Base-by-base conservation (phyloP, 2,113 vertebrate species). In the Sander vitreus region DNA sequence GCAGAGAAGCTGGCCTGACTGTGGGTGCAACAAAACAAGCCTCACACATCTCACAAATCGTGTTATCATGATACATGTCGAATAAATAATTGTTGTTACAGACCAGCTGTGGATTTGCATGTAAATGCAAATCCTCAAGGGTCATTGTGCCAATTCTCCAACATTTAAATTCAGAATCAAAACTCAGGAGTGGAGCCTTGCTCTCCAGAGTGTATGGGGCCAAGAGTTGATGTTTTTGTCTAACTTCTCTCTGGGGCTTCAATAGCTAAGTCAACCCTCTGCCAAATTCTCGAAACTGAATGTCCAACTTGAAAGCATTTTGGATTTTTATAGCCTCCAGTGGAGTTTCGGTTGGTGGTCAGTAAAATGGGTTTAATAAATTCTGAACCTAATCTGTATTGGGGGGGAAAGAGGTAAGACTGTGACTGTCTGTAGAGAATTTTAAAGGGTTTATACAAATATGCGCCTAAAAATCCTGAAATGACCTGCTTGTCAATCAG, bases 21-120 rank as follows among this genome's bases (percentile, higher is more conserved):
- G 58, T 80, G 30, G 25, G 59, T 69, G 71, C 84, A 91, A 85
- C 81, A 89, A 80, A 85, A 77, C 51, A 33, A 81, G 78, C 73
- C 68, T 72, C 47, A 72, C 62, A 82, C 75, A 78, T 86, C 88
- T 84, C 91, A 62, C 82, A 80, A 81, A 80, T 78, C 75, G 89
- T 88, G 83, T 90, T 91, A 88, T 92, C 85, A 89, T 80, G 85
- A 85, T 80, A 89, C 73, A 67, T 86, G 74, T 88, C 25, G 86
- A 91, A 92, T 89, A 90, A 86, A 88, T 91, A 77, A 78, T 89
- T 85, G 90, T 78, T 89, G 70, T 82, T 87, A 59, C 71, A 72
- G 66, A 77, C 78, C 89, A 92, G 89, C 78, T 91, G 83, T 86
- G 88, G 83, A 91, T 92, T 89, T 93, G 93, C 85, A 94, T 92